A percentile compares a stretch with the other conserved stretches of the same genome.
Evolutionary conservation across 1,140 invertebrate species (phyloP).

Genomic region (Lucilia cuprina): DNA sequence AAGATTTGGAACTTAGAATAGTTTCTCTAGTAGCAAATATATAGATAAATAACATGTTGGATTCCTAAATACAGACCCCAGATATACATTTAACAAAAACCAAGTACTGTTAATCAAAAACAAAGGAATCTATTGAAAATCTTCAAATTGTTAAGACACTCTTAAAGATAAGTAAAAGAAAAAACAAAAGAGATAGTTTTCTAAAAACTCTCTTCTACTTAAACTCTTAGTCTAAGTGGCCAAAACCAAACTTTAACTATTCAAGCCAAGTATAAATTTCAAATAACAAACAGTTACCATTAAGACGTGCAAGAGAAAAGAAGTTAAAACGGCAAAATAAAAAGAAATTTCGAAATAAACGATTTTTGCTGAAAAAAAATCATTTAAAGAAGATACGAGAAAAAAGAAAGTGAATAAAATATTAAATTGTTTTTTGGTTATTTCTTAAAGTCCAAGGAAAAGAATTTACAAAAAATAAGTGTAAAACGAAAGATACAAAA

Average conservation of each 20-base stretch:
- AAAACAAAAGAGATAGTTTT: not conserved
- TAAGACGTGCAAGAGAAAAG: not conserved
- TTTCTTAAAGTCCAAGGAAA: not conserved
- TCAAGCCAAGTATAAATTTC: not conserved
- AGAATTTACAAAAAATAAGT: not conserved
- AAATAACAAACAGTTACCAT: not conserved
- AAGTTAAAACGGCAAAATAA: constrained; percentile 3
- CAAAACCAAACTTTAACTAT: not conserved
- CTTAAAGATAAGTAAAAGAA: too few relatives aligned
- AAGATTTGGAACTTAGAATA: too few relatives aligned
- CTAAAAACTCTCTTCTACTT: not conserved
- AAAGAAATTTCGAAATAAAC: not conserved
- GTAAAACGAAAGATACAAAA: not conserved
- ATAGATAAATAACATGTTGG: too few relatives aligned
- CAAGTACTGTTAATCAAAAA: too few relatives aligned
- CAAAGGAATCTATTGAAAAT: too few relatives aligned
- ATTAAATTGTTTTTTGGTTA: not conserved
- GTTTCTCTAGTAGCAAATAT: too few relatives aligned
- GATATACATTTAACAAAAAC: too few relatives aligned
- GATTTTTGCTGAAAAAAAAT: not conserved
- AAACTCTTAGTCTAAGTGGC: not conserved
- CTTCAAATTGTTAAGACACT: too few relatives aligned
- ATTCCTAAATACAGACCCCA: too few relatives aligned
- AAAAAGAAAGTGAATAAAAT: constrained; percentile 21
- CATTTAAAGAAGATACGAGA: not conserved